These are phyloP conservation scores for Orthosia incerta DNA, from an alignment of 2,888 invertebrate species.

Conservation along the genomic window DNA sequence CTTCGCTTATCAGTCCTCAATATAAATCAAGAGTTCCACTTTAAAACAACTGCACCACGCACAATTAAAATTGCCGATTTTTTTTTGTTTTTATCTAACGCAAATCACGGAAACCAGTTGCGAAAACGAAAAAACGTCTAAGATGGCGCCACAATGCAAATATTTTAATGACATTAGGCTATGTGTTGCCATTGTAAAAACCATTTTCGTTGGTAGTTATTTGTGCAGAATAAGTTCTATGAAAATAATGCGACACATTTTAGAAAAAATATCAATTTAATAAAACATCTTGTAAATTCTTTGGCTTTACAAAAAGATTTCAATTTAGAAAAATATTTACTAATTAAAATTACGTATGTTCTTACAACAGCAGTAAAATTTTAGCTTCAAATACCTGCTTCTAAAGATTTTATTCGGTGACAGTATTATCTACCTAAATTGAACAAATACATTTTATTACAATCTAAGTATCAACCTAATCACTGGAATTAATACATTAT, in stretches of 20 bases:
- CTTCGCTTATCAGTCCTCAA: slow-evolving; percentile 26
- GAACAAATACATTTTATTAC: slow-evolving; percentile 17
- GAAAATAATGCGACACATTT: slow-evolving; percentile 3
- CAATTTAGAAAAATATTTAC: background rate
- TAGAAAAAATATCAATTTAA: slow-evolving; percentile 31
- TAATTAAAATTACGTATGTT: background rate
- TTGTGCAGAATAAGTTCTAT: background rate
- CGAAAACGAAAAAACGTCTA: slow-evolving; percentile 68
- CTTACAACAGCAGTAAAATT: slow-evolving; percentile 1
- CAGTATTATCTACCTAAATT: background rate
- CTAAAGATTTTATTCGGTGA: too few species aligned
- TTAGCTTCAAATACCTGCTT: background rate
- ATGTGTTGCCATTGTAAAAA: slow-evolving; percentile 47
- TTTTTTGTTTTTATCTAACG: slow-evolving; percentile 69
- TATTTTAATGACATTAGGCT: slow-evolving; percentile 59
- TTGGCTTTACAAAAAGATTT: slow-evolving; percentile 27
- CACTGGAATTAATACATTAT: background rate
- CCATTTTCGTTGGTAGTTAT: slow-evolving; percentile 25
- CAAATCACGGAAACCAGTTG: slow-evolving; percentile 73
- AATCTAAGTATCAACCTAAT: background rate
- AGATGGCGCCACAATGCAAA: slow-evolving; percentile 72
- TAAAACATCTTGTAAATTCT: slow-evolving; percentile 19
- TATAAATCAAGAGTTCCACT: slow-evolving; percentile 55
- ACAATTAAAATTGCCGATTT: slow-evolving; percentile 63
- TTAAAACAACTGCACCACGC: slow-evolving; percentile 63